Percentiles rank a stretch among this genome's conserved stretches.
These are phyloP conservation scores for Aythya baeri DNA, from an alignment of 2,113 vertebrate species.

Conservation along the genomic window DNA sequence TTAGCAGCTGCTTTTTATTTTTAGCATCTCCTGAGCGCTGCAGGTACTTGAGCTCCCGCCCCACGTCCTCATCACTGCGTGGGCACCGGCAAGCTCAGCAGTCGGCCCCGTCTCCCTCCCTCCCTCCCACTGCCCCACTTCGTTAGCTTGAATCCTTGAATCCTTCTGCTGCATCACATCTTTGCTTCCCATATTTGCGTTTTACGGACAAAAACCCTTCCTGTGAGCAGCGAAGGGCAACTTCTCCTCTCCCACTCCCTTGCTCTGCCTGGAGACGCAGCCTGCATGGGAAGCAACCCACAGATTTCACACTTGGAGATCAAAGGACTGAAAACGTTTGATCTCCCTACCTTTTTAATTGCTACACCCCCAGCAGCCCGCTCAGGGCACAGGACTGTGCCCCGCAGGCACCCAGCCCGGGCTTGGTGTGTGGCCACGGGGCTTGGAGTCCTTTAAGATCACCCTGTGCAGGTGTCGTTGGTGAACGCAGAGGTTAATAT, in stretches of 20 bases:
- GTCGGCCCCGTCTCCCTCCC: not conserved
- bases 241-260: not conserved
- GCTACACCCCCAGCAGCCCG: no score
- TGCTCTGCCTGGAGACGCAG: no score
- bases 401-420: not conserved
- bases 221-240: not conserved
- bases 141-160: not conserved
- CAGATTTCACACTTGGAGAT: no score
- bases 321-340: no score
- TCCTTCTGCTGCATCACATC: not conserved
- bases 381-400: no score
- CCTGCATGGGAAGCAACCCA: no score
- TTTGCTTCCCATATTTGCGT: not conserved
- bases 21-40: not conserved
- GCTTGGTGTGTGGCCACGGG: not conserved
- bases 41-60: not conserved
- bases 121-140: not conserved
- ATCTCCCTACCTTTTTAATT: no score
- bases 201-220: not conserved
- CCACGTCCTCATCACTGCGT: fast-evolving
- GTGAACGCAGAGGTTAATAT: not conserved
- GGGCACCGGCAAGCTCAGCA: not conserved
- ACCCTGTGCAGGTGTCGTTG: not conserved
- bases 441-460: not conserved
- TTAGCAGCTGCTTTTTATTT: conserved; percentile 33